phyloP scores from a whole-genome alignment of 2,888 invertebrate species.

The Augochlorella aurata region DNA sequence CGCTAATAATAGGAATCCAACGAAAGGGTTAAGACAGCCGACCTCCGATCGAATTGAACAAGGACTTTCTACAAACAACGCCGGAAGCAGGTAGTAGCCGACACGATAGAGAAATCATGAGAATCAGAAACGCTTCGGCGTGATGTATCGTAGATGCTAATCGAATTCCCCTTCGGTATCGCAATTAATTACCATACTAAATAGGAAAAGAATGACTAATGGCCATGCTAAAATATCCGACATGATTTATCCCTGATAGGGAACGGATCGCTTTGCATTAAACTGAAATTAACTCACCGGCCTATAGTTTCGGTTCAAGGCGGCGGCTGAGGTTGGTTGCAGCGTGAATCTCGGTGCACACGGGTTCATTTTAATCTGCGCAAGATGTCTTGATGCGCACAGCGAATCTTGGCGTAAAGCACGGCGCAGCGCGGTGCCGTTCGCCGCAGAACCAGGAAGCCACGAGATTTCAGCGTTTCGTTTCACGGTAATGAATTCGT shows the following conservation, averaged over 20 bases:
- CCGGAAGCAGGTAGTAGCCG: not conserved
- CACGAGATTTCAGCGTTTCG: constrained; percentile 7
- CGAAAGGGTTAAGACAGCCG: too few species aligned
- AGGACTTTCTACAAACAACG: not conserved
- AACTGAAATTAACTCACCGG: not conserved
- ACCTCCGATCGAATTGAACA: not conserved
- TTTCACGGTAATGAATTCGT: constrained; percentile 26
- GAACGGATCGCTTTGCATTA: not conserved
- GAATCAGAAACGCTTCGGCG: not conserved
- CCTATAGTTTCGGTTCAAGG: not conserved
- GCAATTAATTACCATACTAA: constrained; percentile 12
- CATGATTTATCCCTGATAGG: not conserved
- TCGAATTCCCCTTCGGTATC: not conserved
- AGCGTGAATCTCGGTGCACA: not conserved
- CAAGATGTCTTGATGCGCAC: constrained; percentile 3
- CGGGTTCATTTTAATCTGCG: constrained; percentile 8
- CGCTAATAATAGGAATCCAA: not conserved
- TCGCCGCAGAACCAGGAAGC: not conserved
- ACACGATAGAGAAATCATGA: not conserved
- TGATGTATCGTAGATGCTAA: not conserved
- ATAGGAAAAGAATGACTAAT: constrained; percentile 1
- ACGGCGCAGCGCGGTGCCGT: too few species aligned
- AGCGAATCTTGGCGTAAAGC: not conserved
- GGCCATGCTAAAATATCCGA: not conserved
- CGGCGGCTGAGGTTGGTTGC: too few species aligned